Conservation (phyloP, 2,113 vertebrate species). For the Haplochromis burtoni region DNA sequence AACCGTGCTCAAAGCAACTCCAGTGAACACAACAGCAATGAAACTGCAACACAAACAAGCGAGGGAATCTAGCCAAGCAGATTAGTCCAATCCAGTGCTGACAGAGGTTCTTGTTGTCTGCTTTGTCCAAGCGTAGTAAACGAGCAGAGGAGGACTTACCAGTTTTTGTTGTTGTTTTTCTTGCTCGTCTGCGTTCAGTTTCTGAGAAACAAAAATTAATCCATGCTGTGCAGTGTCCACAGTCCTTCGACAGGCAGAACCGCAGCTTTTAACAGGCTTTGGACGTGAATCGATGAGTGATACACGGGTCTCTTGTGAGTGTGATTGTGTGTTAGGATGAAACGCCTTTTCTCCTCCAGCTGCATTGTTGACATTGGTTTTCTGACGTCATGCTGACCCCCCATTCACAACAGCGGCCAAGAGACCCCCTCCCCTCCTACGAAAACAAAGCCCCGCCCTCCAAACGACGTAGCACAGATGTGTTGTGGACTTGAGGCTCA, state of each 20-base stretch:
- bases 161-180: not conserved
- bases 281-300: not conserved
- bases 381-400: slow-evolving; percentile 66
- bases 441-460: not conserved
- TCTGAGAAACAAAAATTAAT: not conserved
- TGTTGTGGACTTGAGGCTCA: not conserved
- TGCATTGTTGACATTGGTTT: slow-evolving; percentile 72
- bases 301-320: not conserved
- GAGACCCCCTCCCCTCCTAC: not conserved
- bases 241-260: not conserved
- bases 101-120: not conserved
- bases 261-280: not conserved
- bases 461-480: not conserved
- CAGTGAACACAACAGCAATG: not conserved
- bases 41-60: not conserved
- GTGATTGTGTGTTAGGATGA: slow-evolving; percentile 22
- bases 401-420: slow-evolving; percentile 55
- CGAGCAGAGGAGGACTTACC: slow-evolving; percentile 5
- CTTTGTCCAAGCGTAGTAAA: not conserved
- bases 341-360: slow-evolving; percentile 63
- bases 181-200: slow-evolving; percentile 11
- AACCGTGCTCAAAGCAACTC: not conserved
- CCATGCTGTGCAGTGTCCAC: not conserved
- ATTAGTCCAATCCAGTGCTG: not conserved
- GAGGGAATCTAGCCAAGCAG: not conserved